phyloP scores from a whole-genome alignment of 2,797 vertebrate genomes.

The Stomatorhinus walkeri region DNA sequence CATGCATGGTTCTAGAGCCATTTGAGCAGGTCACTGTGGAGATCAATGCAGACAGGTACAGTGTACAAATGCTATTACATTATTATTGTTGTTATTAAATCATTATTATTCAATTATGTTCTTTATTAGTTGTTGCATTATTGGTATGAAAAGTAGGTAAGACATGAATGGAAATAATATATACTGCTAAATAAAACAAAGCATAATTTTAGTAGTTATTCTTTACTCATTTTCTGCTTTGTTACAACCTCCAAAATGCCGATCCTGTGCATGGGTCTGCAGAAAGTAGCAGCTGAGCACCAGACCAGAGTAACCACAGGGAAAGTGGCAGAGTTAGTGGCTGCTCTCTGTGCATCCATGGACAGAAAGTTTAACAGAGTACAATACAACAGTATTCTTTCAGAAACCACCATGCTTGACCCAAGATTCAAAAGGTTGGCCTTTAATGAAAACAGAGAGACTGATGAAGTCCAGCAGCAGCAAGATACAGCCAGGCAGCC shows the following conservation, averaged over 20 bases:
- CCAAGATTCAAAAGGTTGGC: conserved; percentile 22
- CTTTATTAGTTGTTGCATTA: background rate
- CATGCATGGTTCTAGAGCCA: conserved; percentile 14
- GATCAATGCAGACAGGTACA: conserved; percentile 28
- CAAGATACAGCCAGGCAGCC: conserved; percentile 2
- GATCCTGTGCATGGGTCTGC: background rate
- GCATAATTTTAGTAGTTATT: background rate
- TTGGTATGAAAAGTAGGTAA: background rate
- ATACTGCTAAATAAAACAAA: background rate
- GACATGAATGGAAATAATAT: background rate
- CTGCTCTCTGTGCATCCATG: background rate
- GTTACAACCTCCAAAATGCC: background rate
- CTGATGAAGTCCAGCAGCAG: conserved; percentile 22
- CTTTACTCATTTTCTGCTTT: background rate
- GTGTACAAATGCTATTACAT: background rate
- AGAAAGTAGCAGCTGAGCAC: background rate
- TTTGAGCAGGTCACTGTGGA: conserved; percentile 34
- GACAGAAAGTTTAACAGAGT: conserved; percentile 22
- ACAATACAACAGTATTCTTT: conserved; percentile 13
- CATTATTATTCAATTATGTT: background rate
- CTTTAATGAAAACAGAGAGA: conserved; percentile 18
- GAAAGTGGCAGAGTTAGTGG: background rate
- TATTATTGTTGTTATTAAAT: background rate
- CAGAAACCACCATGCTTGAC: conserved; percentile 14
- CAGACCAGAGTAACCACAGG: background rate